Conservation (phyloP, 2,888 invertebrate species). For the Vanessa cardui region DNA sequence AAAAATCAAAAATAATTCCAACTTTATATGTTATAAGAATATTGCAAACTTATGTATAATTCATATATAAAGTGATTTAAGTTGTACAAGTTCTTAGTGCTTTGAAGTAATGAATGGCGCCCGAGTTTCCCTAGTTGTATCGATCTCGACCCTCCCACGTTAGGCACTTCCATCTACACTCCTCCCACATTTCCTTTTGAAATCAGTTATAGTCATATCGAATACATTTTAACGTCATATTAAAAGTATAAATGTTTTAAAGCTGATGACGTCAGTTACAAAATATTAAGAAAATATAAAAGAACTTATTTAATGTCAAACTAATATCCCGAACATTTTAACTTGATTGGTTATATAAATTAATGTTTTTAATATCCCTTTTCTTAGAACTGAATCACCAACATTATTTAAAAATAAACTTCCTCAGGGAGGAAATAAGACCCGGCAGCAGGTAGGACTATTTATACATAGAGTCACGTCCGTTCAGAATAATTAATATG, state of each 20-base stretch:
- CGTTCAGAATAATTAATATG: constrained; percentile 6
- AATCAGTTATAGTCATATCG: constrained; percentile 13
- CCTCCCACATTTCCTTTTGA: constrained; percentile 21
- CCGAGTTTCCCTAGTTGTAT: constrained; percentile 16
- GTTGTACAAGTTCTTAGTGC: not conserved
- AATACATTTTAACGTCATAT: constrained; percentile 20
- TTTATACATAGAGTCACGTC: not conserved
- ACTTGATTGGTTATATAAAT: no score
- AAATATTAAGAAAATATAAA: not conserved
- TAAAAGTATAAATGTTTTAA: constrained; percentile 1
- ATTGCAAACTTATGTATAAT: not conserved
- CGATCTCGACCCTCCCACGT: constrained; percentile 23
- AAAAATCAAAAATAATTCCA: no score
- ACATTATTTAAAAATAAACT: not conserved
- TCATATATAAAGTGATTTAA: not conserved
- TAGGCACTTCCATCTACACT: constrained; percentile 13
- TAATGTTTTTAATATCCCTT: no score
- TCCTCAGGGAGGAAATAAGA: no score
- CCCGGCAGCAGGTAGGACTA: constrained; percentile 7
- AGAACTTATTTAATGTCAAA: no score
- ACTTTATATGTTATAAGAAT: no score
- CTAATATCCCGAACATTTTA: no score
- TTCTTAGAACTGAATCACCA: no score
- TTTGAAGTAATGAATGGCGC: not conserved
- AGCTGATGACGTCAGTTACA: not conserved